Evolutionary conservation across 1,140 invertebrate species (phyloP), one percentile per base, ranked within the genome.

Genomic region (Ceratina japonica): DNA sequence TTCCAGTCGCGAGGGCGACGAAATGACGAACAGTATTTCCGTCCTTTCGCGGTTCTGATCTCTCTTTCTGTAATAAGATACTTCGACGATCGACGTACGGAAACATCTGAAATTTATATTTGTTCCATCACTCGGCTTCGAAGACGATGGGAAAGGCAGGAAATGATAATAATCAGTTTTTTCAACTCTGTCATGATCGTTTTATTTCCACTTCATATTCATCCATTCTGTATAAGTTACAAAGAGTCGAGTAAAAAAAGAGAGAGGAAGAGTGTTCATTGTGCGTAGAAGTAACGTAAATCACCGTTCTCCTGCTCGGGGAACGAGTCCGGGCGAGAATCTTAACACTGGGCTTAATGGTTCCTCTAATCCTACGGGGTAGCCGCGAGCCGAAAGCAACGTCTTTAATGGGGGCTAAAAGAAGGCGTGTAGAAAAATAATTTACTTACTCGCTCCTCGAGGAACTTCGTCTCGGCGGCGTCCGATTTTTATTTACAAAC

Each of bases 171-270:
- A 44, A 13, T 5, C 2, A 7, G 22, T 16, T 16, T 13, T 13
- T 27, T 76, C 37, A 61, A 66, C 79, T 79, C 24, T 31, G 52
- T 82, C 72, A 22, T 74, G 56, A n/a, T 31, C 24, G 15, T 74
- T 76, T 84, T 78, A 85, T 84, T 85, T 82, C 31, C 66, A 79
- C 59, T 49, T 69, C 27, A 64, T 69, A 82, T 73, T 59, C 59
- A 44, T 85, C 86, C 81, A 86, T 85, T 78, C 87, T 65, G 5
- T 85, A 90, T 90, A 91, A 90, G 90, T 90, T 89, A 89, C 80
- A 74, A 76, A 61, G 16, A 31, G 16, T 69, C 66, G 20, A 27
- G 52, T 56, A 31, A 69, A 69, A 69, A 18, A 74, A 73, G 83
- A 83, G 86, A 82, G 37, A 44, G 37, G 37, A 44, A 44, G 37